Conservation (phyloP, 2,888 invertebrate species). For the Griposia aprilina region DNA sequence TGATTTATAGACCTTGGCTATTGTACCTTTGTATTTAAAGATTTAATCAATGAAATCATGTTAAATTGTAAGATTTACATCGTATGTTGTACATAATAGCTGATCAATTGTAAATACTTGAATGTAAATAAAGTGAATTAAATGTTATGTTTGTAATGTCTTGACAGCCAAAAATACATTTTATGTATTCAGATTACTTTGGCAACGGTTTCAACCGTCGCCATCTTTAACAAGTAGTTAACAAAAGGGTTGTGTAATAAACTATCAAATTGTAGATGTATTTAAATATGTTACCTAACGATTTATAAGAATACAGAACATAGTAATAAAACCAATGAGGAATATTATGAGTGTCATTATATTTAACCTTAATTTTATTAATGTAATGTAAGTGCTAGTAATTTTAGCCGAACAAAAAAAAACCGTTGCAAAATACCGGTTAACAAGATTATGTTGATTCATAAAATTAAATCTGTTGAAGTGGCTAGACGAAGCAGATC, state of each 20-base stretch:
- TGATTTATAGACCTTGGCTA: conserved; percentile 72
- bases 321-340: conserved; percentile 80
- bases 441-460: conserved; percentile 59
- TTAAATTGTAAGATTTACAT: conserved; percentile 62
- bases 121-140: conserved; percentile 75
- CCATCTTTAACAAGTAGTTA: conserved; percentile 81
- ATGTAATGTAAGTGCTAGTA: not conserved
- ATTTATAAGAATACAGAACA: conserved; percentile 83
- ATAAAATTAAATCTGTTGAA: conserved; percentile 68
- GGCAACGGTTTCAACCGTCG: conserved; percentile 71
- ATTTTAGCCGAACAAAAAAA: not conserved
- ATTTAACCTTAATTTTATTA: conserved; percentile 16
- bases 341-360: conserved; percentile 67
- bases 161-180: conserved; percentile 80
- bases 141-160: conserved; percentile 76
- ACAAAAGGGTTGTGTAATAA: conserved; percentile 89
- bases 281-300: conserved; percentile 85
- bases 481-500: conserved; percentile 68
- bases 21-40: conserved; percentile 68
- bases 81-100: conserved; percentile 74
- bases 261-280: conserved; percentile 87
- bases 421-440: conserved; percentile 1
- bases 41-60: conserved; percentile 62
- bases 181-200: conserved; percentile 73
- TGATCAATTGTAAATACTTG: conserved; percentile 75